A percentile compares a stretch with the other conserved stretches of the same genome.
phyloP scores from a whole-genome alignment of 2,797 vertebrate species.

The Leptodactylus fallax region DNA sequence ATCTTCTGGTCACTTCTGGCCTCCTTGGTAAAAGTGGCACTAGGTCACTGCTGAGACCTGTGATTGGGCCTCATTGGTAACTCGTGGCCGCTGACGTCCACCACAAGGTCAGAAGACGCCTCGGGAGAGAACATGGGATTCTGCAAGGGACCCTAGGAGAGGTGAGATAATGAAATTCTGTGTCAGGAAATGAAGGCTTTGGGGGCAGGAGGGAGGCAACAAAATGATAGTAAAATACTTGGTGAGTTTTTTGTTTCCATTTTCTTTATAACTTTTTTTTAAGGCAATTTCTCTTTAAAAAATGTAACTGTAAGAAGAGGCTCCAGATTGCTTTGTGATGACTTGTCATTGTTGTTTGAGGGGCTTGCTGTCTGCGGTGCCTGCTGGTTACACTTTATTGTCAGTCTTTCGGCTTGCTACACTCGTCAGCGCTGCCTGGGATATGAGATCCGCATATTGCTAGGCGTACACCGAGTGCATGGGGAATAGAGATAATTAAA shows the following conservation, averaged over 20 bases:
- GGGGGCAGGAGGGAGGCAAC: too few species aligned
- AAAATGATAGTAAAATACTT: too few species aligned
- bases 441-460: conserved; percentile 56
- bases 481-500: conserved; percentile 56
- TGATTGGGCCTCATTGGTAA: too few species aligned
- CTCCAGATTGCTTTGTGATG: conserved; percentile 44
- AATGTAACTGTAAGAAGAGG: conserved; percentile 29
- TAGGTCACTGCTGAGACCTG: too few species aligned
- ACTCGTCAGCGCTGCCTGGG: conserved; percentile 47
- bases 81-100: too few species aligned
- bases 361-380: conserved; percentile 7
- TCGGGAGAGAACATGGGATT: too few species aligned
- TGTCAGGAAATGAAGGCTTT: too few species aligned
- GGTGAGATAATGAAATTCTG: too few species aligned
- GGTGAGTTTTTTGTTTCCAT: background rate
- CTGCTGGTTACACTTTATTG: conserved; percentile 53
- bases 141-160: too few species aligned
- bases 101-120: too few species aligned
- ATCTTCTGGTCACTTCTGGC: too few species aligned
- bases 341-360: conserved; percentile 34
- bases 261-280: background rate
- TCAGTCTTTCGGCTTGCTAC: conserved; percentile 34
- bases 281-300: background rate
- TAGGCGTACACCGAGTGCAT: conserved; percentile 38
- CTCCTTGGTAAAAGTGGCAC: too few species aligned